Base-by-base conservation (phyloP, 2,797 vertebrate genomes). In the Acropternis orthonyx region DNA sequence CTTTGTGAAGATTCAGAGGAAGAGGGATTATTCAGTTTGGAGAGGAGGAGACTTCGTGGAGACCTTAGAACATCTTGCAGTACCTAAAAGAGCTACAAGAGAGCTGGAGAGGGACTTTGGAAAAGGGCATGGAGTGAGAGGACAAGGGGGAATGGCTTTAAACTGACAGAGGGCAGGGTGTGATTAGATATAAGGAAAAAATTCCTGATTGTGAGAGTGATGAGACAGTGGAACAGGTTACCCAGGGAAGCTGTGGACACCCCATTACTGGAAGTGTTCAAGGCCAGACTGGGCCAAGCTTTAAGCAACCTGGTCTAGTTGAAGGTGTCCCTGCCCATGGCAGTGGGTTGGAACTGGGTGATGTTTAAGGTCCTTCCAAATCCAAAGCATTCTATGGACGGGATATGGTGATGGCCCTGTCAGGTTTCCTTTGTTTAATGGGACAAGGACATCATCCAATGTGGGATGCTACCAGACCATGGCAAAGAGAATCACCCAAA, bases 351-450 rank as follows among this genome's bases (percentile, higher is more conserved):
- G 46, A 59, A 72, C 8, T 24, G 32, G 9, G 28, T 10, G 6
- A 48, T 48, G 13, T 78, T 59, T 36, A 13, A 59, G 27, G 30
- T 48, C 7, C 9, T 78, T 66, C 39, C 59, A 66, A 66, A 24
- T 36, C 22, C 67, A 61, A 66, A 16, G 9, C 32, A 43, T 43
- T 49, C 28, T 48, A 0, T 48, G 52, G 41, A 54, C 18, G 30
- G 6, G 14, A 37, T 10, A 10, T 54, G 9, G 10, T 28, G 6
- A 24, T 9, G 2, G 14, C 2, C 2, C 21, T 26, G 8, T 30
- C 24, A n/a, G 23, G 19, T 41, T 78, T 72, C 20, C 30, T 19
- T 46, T 51, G 34, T 79, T 12, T 74, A 34, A 46, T 4, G 13
- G 36, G 24, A 34, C 20, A 32, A 78, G 15, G 32, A 44, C 21